These are phyloP conservation scores for Xiphophorus hellerii DNA, from an alignment of 2,113 vertebrate species.

Conservation along the genomic window DNA sequence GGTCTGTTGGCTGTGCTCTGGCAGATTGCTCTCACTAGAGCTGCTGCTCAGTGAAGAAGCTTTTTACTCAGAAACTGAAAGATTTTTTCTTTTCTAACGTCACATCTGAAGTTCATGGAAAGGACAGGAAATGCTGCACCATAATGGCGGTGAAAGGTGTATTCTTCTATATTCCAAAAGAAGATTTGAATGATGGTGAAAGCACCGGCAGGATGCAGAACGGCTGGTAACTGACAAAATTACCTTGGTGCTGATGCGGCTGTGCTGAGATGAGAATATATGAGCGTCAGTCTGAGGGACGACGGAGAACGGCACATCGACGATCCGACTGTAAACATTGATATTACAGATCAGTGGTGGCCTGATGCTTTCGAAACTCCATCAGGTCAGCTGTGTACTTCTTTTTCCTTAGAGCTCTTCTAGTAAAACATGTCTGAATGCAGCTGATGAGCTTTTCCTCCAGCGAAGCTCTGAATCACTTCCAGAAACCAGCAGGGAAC, in stretches of 20 bases:
- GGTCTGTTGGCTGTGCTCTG: no score
- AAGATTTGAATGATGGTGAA: not conserved
- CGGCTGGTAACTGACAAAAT: conserved; percentile 1
- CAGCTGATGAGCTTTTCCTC: not conserved
- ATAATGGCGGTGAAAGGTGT: not conserved
- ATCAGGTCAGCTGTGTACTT: not conserved
- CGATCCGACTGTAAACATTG: not conserved
- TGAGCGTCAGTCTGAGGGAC: not conserved
- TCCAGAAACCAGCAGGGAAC: not conserved
- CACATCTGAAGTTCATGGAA: not conserved
- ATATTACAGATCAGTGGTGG: not conserved
- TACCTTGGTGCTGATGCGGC: not conserved
- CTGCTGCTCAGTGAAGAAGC: no score
- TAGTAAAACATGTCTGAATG: no score
- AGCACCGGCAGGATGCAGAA: not conserved
- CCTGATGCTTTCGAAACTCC: not conserved
- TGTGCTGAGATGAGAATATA: not conserved
- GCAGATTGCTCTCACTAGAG: no score
- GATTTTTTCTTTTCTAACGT: no score
- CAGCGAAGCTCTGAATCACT: not conserved
- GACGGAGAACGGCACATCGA: not conserved
- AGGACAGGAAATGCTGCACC: not conserved
- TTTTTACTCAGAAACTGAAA: no score
- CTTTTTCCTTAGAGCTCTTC: no score
- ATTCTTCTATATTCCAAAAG: not conserved